These are phyloP conservation scores for Eilema griseolum DNA, from an alignment of 2,888 invertebrate genomes.

Conservation along the genomic window DNA sequence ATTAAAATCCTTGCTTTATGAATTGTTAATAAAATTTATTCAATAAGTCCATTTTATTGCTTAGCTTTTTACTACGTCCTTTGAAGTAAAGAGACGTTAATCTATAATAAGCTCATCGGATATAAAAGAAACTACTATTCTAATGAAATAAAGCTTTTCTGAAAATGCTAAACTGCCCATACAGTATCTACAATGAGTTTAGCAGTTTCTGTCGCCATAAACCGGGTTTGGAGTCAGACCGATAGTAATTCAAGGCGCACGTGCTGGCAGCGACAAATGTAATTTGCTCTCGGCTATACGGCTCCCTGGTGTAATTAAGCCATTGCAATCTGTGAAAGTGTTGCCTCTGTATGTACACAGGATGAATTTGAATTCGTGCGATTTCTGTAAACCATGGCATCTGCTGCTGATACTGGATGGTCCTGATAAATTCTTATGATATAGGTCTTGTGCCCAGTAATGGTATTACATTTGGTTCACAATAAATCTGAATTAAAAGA, in stretches of 20 bases:
- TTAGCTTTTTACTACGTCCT: constrained; percentile 4
- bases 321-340: constrained; percentile 27
- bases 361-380: neutral
- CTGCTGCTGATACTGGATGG: neutral
- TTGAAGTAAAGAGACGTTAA: neutral
- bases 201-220: constrained; percentile 48
- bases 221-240: constrained; percentile 49
- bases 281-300: constrained; percentile 53
- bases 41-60: constrained; percentile 1
- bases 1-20: neutral
- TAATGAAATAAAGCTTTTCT: neutral
- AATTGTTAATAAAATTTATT: neutral
- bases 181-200: constrained; percentile 45
- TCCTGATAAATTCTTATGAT: neutral
- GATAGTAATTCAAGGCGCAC: constrained; percentile 61
- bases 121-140: neutral
- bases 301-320: constrained; percentile 35
- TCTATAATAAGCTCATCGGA: neutral
- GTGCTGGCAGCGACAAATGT: constrained; percentile 55
- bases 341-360: constrained; percentile 2
- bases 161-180: neutral
- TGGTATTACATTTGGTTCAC: neutral
- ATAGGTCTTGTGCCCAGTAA: neutral
- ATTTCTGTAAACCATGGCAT: neutral
- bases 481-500: neutral